Conservation (phyloP, 2,888 invertebrate genomes). For the Dendrolimus houi region DNA sequence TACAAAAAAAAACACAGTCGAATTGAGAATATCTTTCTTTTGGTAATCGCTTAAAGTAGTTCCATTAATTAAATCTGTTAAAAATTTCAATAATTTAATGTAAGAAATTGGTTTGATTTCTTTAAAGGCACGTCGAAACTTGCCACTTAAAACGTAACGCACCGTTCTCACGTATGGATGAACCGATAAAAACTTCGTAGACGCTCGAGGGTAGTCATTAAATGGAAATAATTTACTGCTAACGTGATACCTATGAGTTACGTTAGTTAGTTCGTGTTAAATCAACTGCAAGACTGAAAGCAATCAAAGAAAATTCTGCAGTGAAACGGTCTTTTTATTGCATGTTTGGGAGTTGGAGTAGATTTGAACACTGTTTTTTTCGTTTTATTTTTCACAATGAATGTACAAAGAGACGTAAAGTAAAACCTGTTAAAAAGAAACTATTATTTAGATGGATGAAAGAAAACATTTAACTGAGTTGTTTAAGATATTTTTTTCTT, state of each 20-base stretch:
- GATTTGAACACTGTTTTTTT: too few relatives aligned
- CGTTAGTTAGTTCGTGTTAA: neutral
- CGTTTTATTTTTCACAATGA: too few relatives aligned
- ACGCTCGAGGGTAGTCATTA: constrained; percentile 45
- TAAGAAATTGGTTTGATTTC: constrained; percentile 17
- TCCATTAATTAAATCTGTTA: too few relatives aligned
- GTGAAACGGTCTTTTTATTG: neutral
- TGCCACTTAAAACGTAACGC: constrained; percentile 34
- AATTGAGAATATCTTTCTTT: too few relatives aligned
- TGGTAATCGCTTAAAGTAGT: too few relatives aligned
- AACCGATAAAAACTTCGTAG: constrained; percentile 62
- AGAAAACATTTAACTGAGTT: too few relatives aligned
- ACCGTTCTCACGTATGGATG: constrained; percentile 48
- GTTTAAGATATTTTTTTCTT: too few relatives aligned
- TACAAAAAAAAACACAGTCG: too few relatives aligned
- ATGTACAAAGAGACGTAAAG: too few relatives aligned
- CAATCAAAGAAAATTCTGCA: neutral
- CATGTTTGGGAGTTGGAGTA: neutral
- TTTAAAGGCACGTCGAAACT: constrained; percentile 17
- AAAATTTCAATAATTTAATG: constrained; percentile 13
- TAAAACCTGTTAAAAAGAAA: too few relatives aligned
- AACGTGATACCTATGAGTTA: constrained; percentile 10
- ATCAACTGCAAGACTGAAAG: neutral
- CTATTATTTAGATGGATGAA: too few relatives aligned
- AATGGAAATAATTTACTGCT: constrained; percentile 43